Base-by-base conservation (phyloP, 1,140 invertebrate species). In the Drosophila melanica region DNA sequence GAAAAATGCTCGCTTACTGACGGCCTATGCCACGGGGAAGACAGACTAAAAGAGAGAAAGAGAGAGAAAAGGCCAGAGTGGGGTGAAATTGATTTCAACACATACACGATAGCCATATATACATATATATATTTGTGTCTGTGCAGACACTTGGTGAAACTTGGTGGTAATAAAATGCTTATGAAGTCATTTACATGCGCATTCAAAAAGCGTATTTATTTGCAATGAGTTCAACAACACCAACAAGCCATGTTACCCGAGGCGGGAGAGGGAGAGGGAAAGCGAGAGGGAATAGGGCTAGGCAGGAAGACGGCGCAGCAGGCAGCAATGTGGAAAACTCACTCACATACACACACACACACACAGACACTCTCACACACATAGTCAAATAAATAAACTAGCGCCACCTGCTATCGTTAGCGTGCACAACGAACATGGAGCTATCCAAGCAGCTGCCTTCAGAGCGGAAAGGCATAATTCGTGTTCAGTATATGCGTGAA, bases 151-250 rank as follows among this genome's bases (percentile, higher is more conserved):
- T 58, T 27, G n/a, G 23, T 47, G 60, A 50, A 71, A 54, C 79
- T 80, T 59, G 77, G 74, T 76, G 51, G 74, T 90, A 90, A 90
- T 90, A 87, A 87, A 87, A 87, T 87, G 84, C 84, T 87, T 87
- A 87, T 87, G 84, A 87, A 89, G 84, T 87, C 84, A 87, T 87
- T 87, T 87, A 87, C 84, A 87, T 87, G 84, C 84, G 84, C 84
- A 89, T 87, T 87, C 84, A 87, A 77, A 87, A 77, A 89, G 84
- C 84, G 84, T 89, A 87, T 87, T 87, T 87, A 87, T 87, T 87
- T 80, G 84, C 84, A 87, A 87, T 89, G 84, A 89, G 84, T 87
- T 87, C 84, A 87, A 89, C 84, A 87, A 87, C 84, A 89, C 89
- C 82, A 86, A 81, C 82, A 81, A 75, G 75, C 75, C 79, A 50